phyloP scores from a whole-genome alignment of 2,888 invertebrate species.

The Liodrosophila aerea region DNA sequence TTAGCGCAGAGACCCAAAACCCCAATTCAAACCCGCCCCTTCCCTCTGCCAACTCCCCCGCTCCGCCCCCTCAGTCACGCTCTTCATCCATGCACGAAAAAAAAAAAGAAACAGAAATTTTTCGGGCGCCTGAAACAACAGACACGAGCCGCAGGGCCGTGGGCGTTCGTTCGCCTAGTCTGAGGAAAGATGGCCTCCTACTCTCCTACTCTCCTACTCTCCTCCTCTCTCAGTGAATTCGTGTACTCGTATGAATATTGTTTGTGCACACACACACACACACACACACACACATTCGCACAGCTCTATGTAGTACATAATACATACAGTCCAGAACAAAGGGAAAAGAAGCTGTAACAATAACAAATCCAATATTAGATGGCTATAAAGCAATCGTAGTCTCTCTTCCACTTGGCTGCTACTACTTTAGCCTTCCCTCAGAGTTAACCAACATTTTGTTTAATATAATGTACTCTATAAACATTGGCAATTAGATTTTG shows the following conservation, averaged over 20 bases:
- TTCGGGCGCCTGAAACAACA: conserved; percentile 66
- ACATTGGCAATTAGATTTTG: too few relatives aligned
- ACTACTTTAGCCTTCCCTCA: too few relatives aligned
- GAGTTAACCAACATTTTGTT: too few relatives aligned
- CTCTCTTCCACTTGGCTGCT: too few relatives aligned
- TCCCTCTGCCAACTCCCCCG: background rate
- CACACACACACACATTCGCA: conserved; percentile 1
- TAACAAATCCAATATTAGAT: conserved; percentile 74
- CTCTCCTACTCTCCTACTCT: background rate
- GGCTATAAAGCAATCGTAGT: conserved; percentile 39
- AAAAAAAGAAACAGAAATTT: conserved; percentile 31
- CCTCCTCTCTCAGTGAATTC: conserved; percentile 7
- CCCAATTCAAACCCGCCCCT: conserved; percentile 3
- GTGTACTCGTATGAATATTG: conserved; percentile 63
- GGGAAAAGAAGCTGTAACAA: conserved; percentile 63
- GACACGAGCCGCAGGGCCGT: conserved; percentile 52
- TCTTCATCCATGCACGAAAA: conserved; percentile 19
- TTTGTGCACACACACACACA: conserved; percentile 45
- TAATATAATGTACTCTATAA: too few relatives aligned
- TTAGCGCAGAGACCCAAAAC: conserved; percentile 62
- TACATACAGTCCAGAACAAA: conserved; percentile 18
- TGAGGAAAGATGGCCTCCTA: conserved; percentile 4
- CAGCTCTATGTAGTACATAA: conserved; percentile 5
- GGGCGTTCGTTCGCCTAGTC: conserved; percentile 31
- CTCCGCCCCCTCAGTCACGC: conserved; percentile 5